Base-by-base conservation (phyloP, 2,888 invertebrate genomes). In the Amphiduros pacificus region DNA sequence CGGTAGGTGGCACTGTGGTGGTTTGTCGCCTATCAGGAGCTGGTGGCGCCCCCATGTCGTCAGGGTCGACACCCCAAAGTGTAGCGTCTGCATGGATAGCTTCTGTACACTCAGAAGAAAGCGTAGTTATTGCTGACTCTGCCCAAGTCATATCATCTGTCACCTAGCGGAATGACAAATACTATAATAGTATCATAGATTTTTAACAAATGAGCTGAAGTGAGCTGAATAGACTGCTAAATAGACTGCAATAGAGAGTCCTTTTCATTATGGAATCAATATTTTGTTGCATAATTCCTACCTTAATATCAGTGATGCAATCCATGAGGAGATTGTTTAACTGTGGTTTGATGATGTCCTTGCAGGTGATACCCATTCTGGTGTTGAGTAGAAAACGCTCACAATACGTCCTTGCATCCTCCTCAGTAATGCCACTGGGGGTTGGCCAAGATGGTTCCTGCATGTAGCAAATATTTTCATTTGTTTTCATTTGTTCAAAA, bases 251-350 rank as follows among this genome's bases (percentile, higher is more conserved):
- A n/a, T 17, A 36, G 9, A 36, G 9, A 36, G 36, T 36, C 9
- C 9, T 9, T 36, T 17, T 36, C 14, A 11, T 9, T 17, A 36
- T 36, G 9, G 9, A 36, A 36, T 9, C 36, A 36, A 11, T 11
- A 11, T 11, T 36, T n/a, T n/a, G n/a, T n/a, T n/a, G n/a, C n/a
- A n/a, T n/a, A n/a, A n/a, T n/a, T n/a, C 52, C 36, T 57, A 74
- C 74, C 73, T 70, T 67, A 5, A 74, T 69, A 49, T 74, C 74
- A 24, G 66, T 63, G n/a, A 74, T 61, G 55, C 74, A 74, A 36
- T 64, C 56, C 9, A 69, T 68, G 1, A 72, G 22, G 1, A 69
- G 57, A 5, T 60, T 14, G 9, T 64, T 65, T 20, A 68, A 27
- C 24, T 67, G 53, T 17, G 60, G 52, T 5, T 62, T 65, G 27